Evolutionary conservation across 1,140 invertebrate species (phyloP), one percentile per base, ranked within the genome.

Genomic region (Cydia amplana): DNA sequence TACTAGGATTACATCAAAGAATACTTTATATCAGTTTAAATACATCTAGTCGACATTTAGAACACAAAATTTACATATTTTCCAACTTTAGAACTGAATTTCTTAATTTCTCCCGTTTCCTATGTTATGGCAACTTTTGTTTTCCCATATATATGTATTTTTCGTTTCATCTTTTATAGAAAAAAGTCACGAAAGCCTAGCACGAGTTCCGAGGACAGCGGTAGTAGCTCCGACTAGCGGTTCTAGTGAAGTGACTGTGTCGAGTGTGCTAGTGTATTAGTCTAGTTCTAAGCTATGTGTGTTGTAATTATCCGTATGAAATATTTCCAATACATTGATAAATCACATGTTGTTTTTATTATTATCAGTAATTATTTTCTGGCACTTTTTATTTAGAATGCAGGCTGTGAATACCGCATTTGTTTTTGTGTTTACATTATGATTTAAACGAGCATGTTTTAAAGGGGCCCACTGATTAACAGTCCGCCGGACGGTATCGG

Each of bases 131-230:
- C 65, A 70, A 25, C 9, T 32, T 43, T 36, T 70, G 32, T 77
- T 80, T 82, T 80, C 82, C 79, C 79, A 87, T 82, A 79, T 83
- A 70, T 86, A 80, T 76, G 46, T 76, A 82, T 88, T 78, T 89
- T 88, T 85, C 85, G 83, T 86, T 87, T 87, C 81, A 70, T 70
- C 65, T 70, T 88, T 93, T 93, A 86, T 93, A 93, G 91, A 93
- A 93, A 93, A 93, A 89, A 89, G 79, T 87, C 91, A 85, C 88
- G 91, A 88, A 92, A 91, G 78, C 88, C 87, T 89, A 92, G 89
- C 86, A 92, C 91, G 83, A 91, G 91, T 86, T 92, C 89, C 64
- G 90, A 88, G 87, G 90, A 91, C 86, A 89, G 89, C 78, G 89
- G 85, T 88, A 91, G 87, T 89, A 87, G 85, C 85, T 91, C 88